phyloP scores from a whole-genome alignment of 2,113 vertebrate genomes.

The Osmerus eperlanus region DNA sequence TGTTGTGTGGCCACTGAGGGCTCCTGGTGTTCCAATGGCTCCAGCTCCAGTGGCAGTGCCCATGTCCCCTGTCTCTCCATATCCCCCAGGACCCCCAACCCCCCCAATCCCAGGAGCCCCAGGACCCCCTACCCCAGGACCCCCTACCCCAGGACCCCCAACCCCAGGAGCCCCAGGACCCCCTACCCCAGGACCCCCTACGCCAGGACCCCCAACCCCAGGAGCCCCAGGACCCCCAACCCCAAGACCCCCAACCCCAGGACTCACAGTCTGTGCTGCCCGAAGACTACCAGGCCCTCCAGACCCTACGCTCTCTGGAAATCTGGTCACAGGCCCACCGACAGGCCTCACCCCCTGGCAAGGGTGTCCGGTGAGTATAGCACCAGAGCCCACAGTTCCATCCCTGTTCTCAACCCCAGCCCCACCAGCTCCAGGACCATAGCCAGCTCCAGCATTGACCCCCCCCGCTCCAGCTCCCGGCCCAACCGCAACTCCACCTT shows the following conservation, averaged over 20 bases:
- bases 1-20: conserved; percentile 35
- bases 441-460: not conserved
- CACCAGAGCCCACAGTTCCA: not conserved
- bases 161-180: not conserved
- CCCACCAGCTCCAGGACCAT: not conserved
- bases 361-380: not conserved
- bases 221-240: no score
- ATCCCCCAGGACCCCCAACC: not conserved
- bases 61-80: conserved; percentile 40
- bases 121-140: no score
- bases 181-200: not conserved
- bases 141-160: not conserved
- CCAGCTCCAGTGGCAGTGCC: conserved; percentile 65
- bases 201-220: conserved; percentile 4
- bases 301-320: no score
- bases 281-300: no score
- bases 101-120: not conserved
- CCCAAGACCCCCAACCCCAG: no score
- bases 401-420: conserved; percentile 1
- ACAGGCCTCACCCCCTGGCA: no score
- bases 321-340: no score
- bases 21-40: conserved; percentile 54
- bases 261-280: no score
- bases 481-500: not conserved
- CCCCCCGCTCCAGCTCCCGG: not conserved